A percentile compares a stretch with the other conserved stretches of the same genome.
Conservation (phyloP, 2,797 vertebrate genomes). For the Poecilia gillii region DNA sequence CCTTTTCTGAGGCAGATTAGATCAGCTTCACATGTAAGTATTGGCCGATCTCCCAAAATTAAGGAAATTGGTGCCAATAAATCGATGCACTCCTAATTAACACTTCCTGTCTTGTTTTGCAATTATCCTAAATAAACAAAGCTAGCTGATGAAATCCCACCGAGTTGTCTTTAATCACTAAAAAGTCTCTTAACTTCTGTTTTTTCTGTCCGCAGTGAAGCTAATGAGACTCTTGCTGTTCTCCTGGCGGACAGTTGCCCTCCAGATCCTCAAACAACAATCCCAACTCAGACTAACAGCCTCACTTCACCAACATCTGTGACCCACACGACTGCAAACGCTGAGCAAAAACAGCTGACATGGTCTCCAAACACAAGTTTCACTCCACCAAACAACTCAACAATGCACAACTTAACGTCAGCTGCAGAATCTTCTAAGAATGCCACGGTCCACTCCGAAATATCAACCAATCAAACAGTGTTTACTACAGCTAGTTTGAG, state of each 20-base stretch:
- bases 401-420: background rate
- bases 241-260: conserved; percentile 65
- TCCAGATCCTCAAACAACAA: background rate
- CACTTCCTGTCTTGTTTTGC: background rate
- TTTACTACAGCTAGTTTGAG: background rate
- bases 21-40: too few relatives aligned
- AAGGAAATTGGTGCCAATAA: too few relatives aligned
- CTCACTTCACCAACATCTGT: conserved; percentile 1
- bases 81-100: background rate
- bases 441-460: background rate
- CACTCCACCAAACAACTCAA: conserved; percentile 2
- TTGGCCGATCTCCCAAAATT: too few relatives aligned
- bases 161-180: background rate
- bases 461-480: background rate
- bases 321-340: conserved; percentile 14
- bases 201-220: conserved; percentile 44
- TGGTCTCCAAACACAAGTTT: background rate
- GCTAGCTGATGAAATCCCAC: background rate
- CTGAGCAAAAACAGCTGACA: conserved; percentile 1
- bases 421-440: background rate
- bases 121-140: background rate
- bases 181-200: background rate
- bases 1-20: too few relatives aligned
- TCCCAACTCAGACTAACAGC: conserved; percentile 1
- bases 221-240: conserved; percentile 54